phyloP scores from a whole-genome alignment of 2,113 vertebrate species.

The Lophochroa leadbeateri region DNA sequence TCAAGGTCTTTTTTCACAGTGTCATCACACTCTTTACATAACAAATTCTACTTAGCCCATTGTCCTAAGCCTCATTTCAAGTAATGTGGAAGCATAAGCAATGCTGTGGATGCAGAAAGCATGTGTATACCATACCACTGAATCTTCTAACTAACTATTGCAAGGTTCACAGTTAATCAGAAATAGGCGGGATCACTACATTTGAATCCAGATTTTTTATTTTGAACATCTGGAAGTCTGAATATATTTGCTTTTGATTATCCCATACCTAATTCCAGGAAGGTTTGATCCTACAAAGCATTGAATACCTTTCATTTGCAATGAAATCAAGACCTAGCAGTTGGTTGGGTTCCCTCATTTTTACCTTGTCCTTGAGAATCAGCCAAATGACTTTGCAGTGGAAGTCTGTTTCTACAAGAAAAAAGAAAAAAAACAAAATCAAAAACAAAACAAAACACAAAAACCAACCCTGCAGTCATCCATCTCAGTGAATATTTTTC shows the following conservation, averaged over 20 bases:
- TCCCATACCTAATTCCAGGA: background rate
- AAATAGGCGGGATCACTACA: background rate
- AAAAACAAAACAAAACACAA: background rate
- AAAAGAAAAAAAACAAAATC: background rate
- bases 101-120: background rate
- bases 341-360: background rate
- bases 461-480: background rate
- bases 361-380: background rate
- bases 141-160: background rate
- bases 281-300: background rate
- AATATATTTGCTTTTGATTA: background rate
- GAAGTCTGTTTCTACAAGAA: background rate
- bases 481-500: slow-evolving; percentile 10
- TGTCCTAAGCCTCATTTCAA: background rate
- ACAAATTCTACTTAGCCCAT: background rate
- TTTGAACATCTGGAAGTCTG: background rate
- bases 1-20: background rate
- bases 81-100: background rate
- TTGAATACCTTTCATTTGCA: background rate
- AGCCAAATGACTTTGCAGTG: background rate
- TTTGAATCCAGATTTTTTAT: background rate
- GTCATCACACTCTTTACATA: background rate
- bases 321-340: background rate
- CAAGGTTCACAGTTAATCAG: background rate
- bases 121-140: background rate